phyloP scores from a whole-genome alignment of 2,113 vertebrate species.

The Sterrhoptilus dennistouni region DNA sequence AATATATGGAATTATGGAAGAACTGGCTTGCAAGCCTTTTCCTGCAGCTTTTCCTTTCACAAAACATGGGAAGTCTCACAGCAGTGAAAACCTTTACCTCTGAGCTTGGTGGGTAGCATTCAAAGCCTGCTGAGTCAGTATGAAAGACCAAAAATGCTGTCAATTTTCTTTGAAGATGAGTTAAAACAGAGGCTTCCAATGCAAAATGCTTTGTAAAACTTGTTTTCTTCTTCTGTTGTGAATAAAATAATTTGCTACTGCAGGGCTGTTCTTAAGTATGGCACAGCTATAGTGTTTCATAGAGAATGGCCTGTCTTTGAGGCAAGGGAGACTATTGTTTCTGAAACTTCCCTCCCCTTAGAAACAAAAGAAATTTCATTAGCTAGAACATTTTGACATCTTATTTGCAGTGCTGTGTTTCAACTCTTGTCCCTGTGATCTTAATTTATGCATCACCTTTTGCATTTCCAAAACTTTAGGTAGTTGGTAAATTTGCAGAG shows the following conservation, averaged over 20 bases:
- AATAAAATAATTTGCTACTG: conserved; percentile 4
- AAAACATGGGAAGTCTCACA: neutral
- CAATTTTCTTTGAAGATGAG: neutral
- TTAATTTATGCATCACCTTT: neutral
- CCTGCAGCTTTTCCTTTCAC: conserved; percentile 23
- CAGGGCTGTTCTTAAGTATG: neutral
- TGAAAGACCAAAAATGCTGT: neutral
- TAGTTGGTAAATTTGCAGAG: neutral
- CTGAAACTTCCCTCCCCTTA: neutral
- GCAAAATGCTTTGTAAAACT: neutral
- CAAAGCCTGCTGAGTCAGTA: neutral
- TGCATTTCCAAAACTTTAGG: neutral
- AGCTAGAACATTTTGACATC: neutral
- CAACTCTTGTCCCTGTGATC: neutral
- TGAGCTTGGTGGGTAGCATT: neutral
- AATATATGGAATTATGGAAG: conserved; percentile 32
- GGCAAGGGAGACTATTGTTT: neutral
- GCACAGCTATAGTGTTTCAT: neutral
- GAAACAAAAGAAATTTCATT: conserved; percentile 1
- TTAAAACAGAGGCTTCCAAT: neutral
- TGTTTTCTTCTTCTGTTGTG: neutral
- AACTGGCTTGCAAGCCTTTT: conserved; percentile 30
- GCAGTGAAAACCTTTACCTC: neutral
- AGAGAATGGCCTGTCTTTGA: neutral
- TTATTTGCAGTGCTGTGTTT: neutral